Evolutionary conservation across 2,888 invertebrate species (phyloP).

Genomic region (Altica lythri): DNA sequence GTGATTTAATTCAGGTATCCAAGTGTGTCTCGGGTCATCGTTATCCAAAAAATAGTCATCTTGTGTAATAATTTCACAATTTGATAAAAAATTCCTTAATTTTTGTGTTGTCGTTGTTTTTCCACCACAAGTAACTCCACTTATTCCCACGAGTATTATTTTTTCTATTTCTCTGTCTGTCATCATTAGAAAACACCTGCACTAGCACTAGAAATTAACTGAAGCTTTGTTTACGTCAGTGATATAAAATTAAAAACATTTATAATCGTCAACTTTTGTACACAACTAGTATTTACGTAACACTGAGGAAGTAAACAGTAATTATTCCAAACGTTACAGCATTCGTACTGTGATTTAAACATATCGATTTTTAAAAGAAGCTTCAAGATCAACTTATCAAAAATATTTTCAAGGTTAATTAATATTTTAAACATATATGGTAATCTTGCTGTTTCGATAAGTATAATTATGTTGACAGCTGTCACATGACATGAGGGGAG

Average conservation of each 20-base stretch:
- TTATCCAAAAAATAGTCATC: conserved; percentile 76
- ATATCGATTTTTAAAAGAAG: conserved; percentile 2
- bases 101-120: conserved; percentile 74
- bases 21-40: conserved; percentile 68
- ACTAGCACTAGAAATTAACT: not conserved
- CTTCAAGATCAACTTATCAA: conserved; percentile 13
- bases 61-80: conserved; percentile 66
- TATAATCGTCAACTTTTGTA: not conserved
- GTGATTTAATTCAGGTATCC: conserved; percentile 68
- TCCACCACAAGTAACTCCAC: conserved; percentile 83
- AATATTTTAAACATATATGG: too few relatives aligned
- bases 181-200: conserved; percentile 1
- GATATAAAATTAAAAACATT: not conserved
- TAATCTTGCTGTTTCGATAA: too few relatives aligned
- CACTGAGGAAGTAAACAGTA: not conserved
- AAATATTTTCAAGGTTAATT: conserved; percentile 4
- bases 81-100: conserved; percentile 58
- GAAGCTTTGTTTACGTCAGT: not conserved
- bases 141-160: conserved; percentile 66
- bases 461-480: too few relatives aligned
- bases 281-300: conserved; percentile 9
- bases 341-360: not conserved
- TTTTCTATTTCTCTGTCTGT: conserved; percentile 10
- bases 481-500: too few relatives aligned
- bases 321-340: conserved; percentile 3